Evolutionary conservation across 2,797 vertebrate genomes (phyloP).

Genomic region (Peromyscus melanophrys): DNA sequence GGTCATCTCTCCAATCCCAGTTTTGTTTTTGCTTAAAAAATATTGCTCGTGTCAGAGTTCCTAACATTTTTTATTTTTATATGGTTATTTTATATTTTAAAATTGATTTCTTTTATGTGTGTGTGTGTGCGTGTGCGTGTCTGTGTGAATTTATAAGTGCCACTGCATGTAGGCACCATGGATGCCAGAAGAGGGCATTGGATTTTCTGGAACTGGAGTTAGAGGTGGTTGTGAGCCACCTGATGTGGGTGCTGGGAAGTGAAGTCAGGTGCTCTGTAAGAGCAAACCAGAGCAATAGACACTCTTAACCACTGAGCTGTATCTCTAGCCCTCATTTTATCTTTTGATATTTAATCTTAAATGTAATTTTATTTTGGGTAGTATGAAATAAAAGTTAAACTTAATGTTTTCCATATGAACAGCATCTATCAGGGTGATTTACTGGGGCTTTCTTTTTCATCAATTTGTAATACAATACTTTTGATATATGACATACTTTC

Average conservation of each 20-base stretch:
- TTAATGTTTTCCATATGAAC: background rate
- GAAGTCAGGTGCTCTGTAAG: background rate
- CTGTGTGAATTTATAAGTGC: background rate
- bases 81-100: background rate
- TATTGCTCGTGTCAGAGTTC: background rate
- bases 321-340: background rate
- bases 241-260: background rate
- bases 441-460: background rate
- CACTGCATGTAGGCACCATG: background rate
- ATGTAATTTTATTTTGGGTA: conserved; percentile 8
- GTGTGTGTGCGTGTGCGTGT: too few relatives aligned
- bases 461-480: conserved; percentile 5
- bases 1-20: background rate
- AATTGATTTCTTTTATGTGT: background rate
- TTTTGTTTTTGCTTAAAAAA: conserved; percentile 1
- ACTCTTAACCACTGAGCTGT: background rate
- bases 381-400: background rate
- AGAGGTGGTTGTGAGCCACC: background rate
- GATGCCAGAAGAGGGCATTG: background rate
- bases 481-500: background rate
- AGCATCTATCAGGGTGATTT: background rate
- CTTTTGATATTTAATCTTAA: conserved; percentile 39
- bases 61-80: background rate
- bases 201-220: background rate
- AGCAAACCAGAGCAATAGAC: background rate